phyloP scores from a whole-genome alignment of 2,888 invertebrate genomes.

The Clistopyga incitator region DNA sequence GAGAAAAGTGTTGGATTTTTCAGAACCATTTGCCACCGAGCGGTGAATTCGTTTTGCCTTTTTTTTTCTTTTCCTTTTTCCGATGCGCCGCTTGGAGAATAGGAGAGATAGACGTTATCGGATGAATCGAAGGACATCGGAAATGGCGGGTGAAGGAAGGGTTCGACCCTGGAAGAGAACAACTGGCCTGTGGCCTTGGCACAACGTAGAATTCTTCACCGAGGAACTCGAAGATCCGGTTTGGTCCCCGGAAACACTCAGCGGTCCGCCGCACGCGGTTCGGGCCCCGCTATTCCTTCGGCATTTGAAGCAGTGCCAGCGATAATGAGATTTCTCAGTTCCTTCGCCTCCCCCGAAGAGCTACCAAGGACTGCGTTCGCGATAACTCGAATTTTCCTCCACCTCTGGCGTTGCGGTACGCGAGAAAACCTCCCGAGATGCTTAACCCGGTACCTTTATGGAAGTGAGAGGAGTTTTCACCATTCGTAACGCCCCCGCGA shows the following conservation, averaged over 20 bases:
- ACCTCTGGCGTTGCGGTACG: neutral
- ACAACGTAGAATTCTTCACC: slow-evolving; percentile 11
- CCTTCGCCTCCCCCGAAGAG: slow-evolving; percentile 18
- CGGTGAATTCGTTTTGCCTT: too few species aligned
- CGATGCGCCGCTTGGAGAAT: slow-evolving; percentile 15
- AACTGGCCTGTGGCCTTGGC: slow-evolving; percentile 9
- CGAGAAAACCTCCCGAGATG: slow-evolving; percentile 1
- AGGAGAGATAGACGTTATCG: slow-evolving; percentile 38
- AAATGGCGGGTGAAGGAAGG: neutral
- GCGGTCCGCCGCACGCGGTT: slow-evolving; percentile 38
- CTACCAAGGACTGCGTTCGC: slow-evolving; percentile 18
- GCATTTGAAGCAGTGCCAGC: slow-evolving; percentile 41
- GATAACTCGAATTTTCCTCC: slow-evolving; percentile 58
- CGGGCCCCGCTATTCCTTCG: slow-evolving; percentile 5
- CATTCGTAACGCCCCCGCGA: slow-evolving; percentile 19
- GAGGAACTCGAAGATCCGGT: slow-evolving; percentile 14
- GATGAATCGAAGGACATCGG: slow-evolving; percentile 7
- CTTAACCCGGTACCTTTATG: neutral
- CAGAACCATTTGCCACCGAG: slow-evolving; percentile 27
- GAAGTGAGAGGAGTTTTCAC: slow-evolving; percentile 23
- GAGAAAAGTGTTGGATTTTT: slow-evolving; percentile 17
- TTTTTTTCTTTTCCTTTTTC: neutral
- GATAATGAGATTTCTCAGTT: slow-evolving; percentile 59
- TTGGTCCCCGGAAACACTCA: slow-evolving; percentile 30
- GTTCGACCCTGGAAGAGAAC: neutral